Evolutionary conservation across 2,888 invertebrate genomes (phyloP).

Genomic region (Yponomeuta sedellus): DNA sequence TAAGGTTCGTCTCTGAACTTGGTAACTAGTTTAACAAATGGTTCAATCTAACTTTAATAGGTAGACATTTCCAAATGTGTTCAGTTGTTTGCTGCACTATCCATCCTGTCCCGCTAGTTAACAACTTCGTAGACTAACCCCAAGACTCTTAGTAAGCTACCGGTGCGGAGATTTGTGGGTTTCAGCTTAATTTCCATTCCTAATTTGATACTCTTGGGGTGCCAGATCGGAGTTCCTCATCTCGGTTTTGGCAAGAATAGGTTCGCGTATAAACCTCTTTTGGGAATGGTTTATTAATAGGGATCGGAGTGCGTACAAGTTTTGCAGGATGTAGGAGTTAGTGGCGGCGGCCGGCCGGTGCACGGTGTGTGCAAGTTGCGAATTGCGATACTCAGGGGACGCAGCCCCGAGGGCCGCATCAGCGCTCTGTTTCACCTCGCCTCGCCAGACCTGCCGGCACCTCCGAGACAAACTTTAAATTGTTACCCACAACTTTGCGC

Average conservation of each 20-base stretch:
- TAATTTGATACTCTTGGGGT: neutral
- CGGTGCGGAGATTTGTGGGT: slow-evolving; percentile 11
- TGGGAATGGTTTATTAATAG: neutral
- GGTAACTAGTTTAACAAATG: neutral
- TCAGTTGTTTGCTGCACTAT: neutral
- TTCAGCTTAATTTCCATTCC: slow-evolving; percentile 5
- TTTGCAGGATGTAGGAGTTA: neutral
- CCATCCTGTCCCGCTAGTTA: slow-evolving; percentile 9
- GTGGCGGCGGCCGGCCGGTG: neutral
- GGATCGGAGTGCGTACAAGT: neutral
- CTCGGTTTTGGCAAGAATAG: neutral
- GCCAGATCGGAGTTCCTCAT: neutral
- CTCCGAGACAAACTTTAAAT: slow-evolving; percentile 63
- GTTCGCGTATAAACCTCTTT: neutral
- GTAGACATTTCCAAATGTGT: neutral
- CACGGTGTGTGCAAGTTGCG: neutral
- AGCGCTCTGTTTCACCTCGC: slow-evolving; percentile 49
- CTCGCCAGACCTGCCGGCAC: slow-evolving; percentile 38
- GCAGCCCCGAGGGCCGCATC: neutral
- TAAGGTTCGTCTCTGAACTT: neutral
- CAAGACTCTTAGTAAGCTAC: slow-evolving; percentile 16
- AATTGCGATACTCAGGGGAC: neutral
- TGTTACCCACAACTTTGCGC: slow-evolving; percentile 58
- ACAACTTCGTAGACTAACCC: slow-evolving; percentile 49
- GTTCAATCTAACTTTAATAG: neutral